Evolutionary conservation across 1,140 invertebrate species (phyloP), one percentile per base, ranked within the genome.

Genomic region (Zophobas atratus): DNA sequence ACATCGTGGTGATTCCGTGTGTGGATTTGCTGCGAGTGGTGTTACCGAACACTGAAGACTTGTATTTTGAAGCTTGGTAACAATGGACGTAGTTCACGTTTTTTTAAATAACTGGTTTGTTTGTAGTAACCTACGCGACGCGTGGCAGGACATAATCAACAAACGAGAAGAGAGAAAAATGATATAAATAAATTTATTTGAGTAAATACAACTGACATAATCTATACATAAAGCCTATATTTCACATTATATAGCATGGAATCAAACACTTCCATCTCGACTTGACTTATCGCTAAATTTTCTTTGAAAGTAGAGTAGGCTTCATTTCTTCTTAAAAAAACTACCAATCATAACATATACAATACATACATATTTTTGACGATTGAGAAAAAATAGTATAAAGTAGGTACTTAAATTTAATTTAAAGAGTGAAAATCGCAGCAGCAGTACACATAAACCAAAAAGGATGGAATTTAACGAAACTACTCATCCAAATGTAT

Each of bases 1-100:
- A 85, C n/a, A 86, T 90, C 38, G 88, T 90, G 20, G 87, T 89
- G 60, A 81, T 89, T 76, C 89, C 90, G 0, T 89, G 88, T 63
- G 82, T 88, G 8, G 78, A 89, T 79, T 81, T 91, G 55, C 79
- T 90, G 70, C 86, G 86, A 75, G 84, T 78, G 36, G 72, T 90
- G 4, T 85, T 90, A 85, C 86, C 86, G 82, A 88, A 84, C 87
- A 88, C 5, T 48, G 63, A 48, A 32, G 76, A 83, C 48, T 53
- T 85, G 1, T 79, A 82, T 67, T 67, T 78, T 20, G 82, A 84
- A 73, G 80, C 80, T 6, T 20, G 39, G 83, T 84, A 81, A 80
- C 77, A 74, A 57, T 38, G 39, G 71, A 70, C 33, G 34, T 76
- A 20, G 33, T 56, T 53, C 33, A 53, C 36, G 34, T 70, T 6